These are phyloP conservation scores for Bombus cullumanus DNA, from an alignment of 1,140 invertebrate species.

Conservation along the genomic window DNA sequence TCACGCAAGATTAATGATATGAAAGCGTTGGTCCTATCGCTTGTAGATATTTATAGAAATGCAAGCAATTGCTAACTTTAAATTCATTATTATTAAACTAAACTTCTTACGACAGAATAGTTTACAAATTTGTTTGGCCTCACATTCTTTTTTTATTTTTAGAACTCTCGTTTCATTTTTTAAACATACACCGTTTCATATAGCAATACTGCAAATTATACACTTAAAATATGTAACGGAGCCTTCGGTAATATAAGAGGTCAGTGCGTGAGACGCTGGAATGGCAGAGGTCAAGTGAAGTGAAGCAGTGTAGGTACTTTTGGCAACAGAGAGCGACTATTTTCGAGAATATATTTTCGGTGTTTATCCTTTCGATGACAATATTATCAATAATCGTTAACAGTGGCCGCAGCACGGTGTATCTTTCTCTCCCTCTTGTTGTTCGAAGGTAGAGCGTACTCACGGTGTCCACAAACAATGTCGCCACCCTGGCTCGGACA, in stretches of 20 bases:
- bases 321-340: background rate
- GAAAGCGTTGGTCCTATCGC: background rate
- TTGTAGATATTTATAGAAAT: background rate
- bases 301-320: too few species aligned
- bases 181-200: background rate
- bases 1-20: too few species aligned
- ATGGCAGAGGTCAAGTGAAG: background rate
- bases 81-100: background rate
- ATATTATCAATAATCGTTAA: background rate
- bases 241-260: background rate
- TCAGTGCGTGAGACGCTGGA: background rate
- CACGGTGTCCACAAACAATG: conserved; percentile 16
- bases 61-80: background rate
- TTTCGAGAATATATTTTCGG: background rate
- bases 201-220: background rate
- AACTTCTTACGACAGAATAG: background rate
- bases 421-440: background rate
- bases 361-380: background rate
- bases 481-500: background rate
- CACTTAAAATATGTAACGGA: too few species aligned
- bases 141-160: too few species aligned
- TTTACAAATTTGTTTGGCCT: background rate
- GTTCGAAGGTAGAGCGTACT: conserved; percentile 14
- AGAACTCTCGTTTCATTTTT: background rate
- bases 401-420: background rate